Evolutionary conservation across 2,888 invertebrate species (phyloP).

Genomic region (Eupithecia insigniata): DNA sequence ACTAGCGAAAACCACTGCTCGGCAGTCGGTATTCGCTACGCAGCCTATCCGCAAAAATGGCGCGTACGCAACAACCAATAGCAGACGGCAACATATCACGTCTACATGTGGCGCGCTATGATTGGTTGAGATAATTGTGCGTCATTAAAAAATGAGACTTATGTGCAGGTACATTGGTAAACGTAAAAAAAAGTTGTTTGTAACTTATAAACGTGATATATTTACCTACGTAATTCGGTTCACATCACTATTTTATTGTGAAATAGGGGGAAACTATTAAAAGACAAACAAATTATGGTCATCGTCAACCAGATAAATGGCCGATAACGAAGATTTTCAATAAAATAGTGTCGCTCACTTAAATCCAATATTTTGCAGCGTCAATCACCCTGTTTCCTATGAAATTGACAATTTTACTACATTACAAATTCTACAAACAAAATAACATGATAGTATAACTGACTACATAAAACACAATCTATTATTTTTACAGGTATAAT

Average conservation of each 20-base stretch:
- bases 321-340: neutral
- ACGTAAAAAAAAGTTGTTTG: too few relatives aligned
- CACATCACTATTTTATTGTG: neutral
- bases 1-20: too few relatives aligned
- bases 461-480: neutral
- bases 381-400: neutral
- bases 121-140: too few relatives aligned
- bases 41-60: too few relatives aligned
- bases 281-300: neutral
- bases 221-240: neutral
- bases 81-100: too few relatives aligned
- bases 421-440: neutral
- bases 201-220: too few relatives aligned
- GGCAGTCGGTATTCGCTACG: too few relatives aligned
- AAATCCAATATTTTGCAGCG: neutral
- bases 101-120: too few relatives aligned
- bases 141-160: too few relatives aligned
- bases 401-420: neutral
- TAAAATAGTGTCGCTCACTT: neutral
- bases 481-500: neutral
- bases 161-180: too few relatives aligned
- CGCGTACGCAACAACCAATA: too few relatives aligned
- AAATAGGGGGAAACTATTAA: neutral
- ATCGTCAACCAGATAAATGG: neutral
- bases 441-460: neutral